These are phyloP conservation scores for Polydrusus tereticollis DNA, from an alignment of 2,888 invertebrate genomes.

Conservation along the genomic window DNA sequence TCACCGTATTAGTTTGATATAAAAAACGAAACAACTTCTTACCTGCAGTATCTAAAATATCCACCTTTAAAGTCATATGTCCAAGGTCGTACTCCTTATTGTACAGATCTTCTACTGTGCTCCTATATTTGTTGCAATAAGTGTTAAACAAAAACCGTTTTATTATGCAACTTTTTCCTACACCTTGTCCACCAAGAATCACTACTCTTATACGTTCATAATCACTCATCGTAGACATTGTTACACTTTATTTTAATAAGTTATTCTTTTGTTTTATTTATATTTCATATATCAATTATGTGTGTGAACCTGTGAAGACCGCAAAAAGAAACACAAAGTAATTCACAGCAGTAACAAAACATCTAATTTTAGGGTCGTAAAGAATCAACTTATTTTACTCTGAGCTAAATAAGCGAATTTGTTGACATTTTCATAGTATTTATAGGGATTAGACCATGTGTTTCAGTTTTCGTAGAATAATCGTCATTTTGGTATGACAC, in stretches of 20 bases:
- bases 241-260: neutral
- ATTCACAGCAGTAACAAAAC: too few relatives aligned
- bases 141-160: constrained; percentile 84
- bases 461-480: too few relatives aligned
- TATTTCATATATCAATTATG: neutral
- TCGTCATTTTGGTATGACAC: too few relatives aligned
- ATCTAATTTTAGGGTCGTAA: too few relatives aligned
- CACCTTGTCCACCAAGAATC: constrained; percentile 84
- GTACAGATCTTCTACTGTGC: constrained; percentile 91
- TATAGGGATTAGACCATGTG: too few relatives aligned
- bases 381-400: too few relatives aligned
- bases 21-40: too few relatives aligned
- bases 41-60: constrained; percentile 82
- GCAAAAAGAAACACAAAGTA: too few relatives aligned
- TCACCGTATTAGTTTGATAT: too few relatives aligned
- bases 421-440: too few relatives aligned
- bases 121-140: constrained; percentile 84
- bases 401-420: too few relatives aligned
- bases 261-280: neutral
- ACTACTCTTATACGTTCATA: constrained; percentile 86
- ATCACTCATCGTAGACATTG: constrained; percentile 72
- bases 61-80: constrained; percentile 80
- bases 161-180: constrained; percentile 89
- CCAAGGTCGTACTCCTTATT: constrained; percentile 87
- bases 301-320: too few relatives aligned